Conservation (phyloP, 2,113 vertebrate species). For the Sylvicapra grimmia region DNA sequence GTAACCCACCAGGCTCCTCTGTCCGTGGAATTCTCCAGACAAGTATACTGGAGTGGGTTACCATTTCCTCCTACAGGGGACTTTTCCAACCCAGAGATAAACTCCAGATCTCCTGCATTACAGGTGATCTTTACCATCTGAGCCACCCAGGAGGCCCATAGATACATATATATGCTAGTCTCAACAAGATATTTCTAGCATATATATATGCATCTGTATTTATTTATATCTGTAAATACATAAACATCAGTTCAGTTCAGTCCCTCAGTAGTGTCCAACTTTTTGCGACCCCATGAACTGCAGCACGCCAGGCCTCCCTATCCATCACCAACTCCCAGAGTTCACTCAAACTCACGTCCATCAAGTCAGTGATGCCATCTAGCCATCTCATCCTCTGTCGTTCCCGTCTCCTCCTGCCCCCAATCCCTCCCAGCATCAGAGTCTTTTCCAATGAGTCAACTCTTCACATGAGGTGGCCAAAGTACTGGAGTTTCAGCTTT, state of each 20-base stretch:
- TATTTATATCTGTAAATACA: not conserved
- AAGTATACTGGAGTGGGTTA: not conserved
- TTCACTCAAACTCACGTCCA: no score
- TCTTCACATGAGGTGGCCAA: no score
- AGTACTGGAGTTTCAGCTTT: no score
- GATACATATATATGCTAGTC: not conserved
- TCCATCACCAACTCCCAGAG: no score
- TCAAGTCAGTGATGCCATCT: no score
- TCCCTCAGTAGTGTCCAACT: no score
- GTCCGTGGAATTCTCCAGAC: not conserved
- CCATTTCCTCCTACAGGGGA: not conserved
- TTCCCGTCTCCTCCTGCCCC: no score
- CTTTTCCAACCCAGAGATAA: not conserved
- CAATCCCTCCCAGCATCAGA: no score
- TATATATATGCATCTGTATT: not conserved
- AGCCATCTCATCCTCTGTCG: no score
- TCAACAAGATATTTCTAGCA: not conserved
- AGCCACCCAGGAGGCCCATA: not conserved
- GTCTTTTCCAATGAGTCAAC: no score
- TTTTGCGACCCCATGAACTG: fast-evolving
- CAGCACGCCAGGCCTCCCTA: no score
- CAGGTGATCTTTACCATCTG: not conserved
- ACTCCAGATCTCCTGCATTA: not conserved
- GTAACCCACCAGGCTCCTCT: not conserved
- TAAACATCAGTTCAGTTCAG: not conserved